Base-by-base conservation (phyloP, 2,797 vertebrate species). In the Diceros bicornis region DNA sequence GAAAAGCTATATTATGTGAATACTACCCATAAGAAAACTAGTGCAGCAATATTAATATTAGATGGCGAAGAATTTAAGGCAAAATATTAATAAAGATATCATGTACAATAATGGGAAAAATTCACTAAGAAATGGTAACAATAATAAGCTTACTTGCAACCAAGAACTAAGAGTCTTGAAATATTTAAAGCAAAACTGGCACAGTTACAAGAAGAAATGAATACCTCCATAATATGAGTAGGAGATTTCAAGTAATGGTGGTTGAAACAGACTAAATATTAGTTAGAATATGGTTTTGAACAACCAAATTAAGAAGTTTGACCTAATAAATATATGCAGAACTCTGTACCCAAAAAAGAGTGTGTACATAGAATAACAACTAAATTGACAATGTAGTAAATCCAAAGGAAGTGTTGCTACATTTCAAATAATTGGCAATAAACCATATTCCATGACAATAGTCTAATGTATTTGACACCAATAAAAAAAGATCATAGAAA, bases 81-180 rank as follows among this genome's bases (percentile, higher is more conserved):
- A 84, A 92, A 95, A 25, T 71, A 57, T 83, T 89, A 71, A 92
- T 71, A 96, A 83, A 34, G n/a, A 37, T 71, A 41, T 32, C 6
- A 78, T 72, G 14, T 62, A 71, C 5, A 66, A 55, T 44, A 66
- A 55, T 44, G 34, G 41, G n/a, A 12, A 61, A 82, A 79, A 89
- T 41, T 62, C 55, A 79, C 62, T 66, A 66, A 47, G 3, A 89
- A 71, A 57, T 72, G 34, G 18, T 88, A 92, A 78, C 4, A 89
- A 83, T 27, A 32, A 32, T 32, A 34, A 92, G 12, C 32, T 92
- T 84, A 89, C 64, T 57, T 84, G 6, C 62, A 89, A 84, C 16
- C 64, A 37, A 91, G 34, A 91, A 32, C 23, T 77, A 68, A 86
- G 20, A 75, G 17, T 18, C 52, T 89, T 85, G 29, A 89, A 89